These are phyloP conservation scores for Anoplopoma fimbria DNA, from an alignment of 2,113 vertebrate genomes.

Conservation along the genomic window DNA sequence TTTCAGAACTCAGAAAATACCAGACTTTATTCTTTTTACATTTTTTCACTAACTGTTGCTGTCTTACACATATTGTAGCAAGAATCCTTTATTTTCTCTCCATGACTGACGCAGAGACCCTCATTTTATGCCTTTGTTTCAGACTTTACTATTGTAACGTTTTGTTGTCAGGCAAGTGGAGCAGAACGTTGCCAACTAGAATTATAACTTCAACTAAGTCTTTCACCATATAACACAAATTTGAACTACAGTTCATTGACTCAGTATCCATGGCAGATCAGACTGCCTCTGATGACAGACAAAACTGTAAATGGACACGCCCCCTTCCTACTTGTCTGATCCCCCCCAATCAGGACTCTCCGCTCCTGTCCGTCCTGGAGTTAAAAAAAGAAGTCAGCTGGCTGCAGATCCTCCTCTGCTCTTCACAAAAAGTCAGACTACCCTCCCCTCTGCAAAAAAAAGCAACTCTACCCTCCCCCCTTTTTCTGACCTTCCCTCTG, in stretches of 20 bases:
- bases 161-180: neutral
- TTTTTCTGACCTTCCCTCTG: neutral
- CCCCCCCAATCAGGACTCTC: neutral
- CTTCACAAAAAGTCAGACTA: neutral
- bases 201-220: neutral
- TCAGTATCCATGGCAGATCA: neutral
- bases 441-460: neutral
- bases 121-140: neutral
- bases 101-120: neutral
- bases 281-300: neutral
- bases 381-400: neutral
- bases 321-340: neutral
- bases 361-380: neutral
- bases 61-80: no score
- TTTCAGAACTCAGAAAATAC: neutral
- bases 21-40: neutral
- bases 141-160: neutral
- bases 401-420: neutral
- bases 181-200: neutral
- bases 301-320: neutral
- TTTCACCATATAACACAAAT: neutral
- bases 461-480: neutral
- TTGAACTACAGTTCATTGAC: neutral
- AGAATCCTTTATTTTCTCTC: neutral
- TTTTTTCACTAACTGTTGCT: neutral